Base-by-base conservation (phyloP, 2,888 invertebrate species). In the Xylota sylvarum region DNA sequence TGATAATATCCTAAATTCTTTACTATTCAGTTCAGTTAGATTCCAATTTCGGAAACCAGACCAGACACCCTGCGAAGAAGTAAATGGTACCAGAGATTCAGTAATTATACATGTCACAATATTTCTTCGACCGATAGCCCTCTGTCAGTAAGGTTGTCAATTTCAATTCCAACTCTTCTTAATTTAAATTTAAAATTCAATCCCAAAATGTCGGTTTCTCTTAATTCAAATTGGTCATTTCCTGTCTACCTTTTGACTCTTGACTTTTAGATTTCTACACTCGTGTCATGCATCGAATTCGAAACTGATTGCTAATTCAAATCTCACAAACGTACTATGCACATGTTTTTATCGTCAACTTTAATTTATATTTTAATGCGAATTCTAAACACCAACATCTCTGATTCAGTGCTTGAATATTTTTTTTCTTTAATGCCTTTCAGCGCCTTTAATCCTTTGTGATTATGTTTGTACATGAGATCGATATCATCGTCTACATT, bases 401-500 rank as follows among this genome's bases (percentile, higher is more conserved):
- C 2, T 69, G 35, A 69, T 55, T 69, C 12, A 19, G 55, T 40
- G 27, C 37, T 50, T 55, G n/a, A 40, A 40, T 5, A n/a, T 5
- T 12, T 14, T 43, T n/a, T 3, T 23, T 23, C 3, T 23, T 43
- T 37, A 10, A 43, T 14, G n/a, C 43, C 4, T 14, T 43, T 0
- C 14, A n/a, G 14, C 7, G 35, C 43, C 1, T 43, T 43, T 14
- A 43, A 43, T 14, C 14, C 14, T 6, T 5, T 5, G 14, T 43
- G 5, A 43, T 43, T 43, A 43, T 43, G 43, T 43, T 43, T 43
- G 43, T 14, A 43, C 55, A 56, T 30, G 27, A 12, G 17, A 52
- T 40, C 43, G 55, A 69, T 10, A 55, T 69, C n/a, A 55, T 69
- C n/a, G 46, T 64, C 46, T 48, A 27, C 48, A 48, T 48, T 46